Evolutionary conservation across 2,113 vertebrate species (phyloP).

Genomic region (Noturus placidus): DNA sequence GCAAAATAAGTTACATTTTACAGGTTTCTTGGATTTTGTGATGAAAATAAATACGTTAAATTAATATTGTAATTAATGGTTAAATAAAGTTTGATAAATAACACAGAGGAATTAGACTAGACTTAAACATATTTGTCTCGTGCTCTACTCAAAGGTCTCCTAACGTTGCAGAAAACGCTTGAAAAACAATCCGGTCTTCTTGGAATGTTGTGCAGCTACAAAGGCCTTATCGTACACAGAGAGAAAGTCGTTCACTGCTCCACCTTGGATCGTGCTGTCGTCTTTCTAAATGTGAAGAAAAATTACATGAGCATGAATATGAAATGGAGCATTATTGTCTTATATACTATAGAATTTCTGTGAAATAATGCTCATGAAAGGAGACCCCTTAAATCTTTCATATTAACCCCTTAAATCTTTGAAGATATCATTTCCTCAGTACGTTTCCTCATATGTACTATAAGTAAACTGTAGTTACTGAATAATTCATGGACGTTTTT

Average conservation of each 20-base stretch:
- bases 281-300: slow-evolving; percentile 35
- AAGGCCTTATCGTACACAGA: slow-evolving; percentile 5
- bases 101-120: background rate
- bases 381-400: no score
- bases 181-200: background rate
- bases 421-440: background rate
- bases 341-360: background rate
- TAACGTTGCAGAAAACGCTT: background rate
- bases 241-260: slow-evolving; percentile 41
- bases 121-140: background rate
- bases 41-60: slow-evolving; percentile 42
- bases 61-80: slow-evolving; percentile 18
- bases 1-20: slow-evolving; percentile 43
- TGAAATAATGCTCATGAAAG: background rate
- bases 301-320: background rate
- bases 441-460: no score
- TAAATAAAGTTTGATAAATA: slow-evolving; percentile 50
- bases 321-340: background rate
- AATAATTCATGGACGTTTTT: background rate
- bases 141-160: background rate
- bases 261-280: slow-evolving; percentile 22
- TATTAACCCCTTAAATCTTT: background rate
- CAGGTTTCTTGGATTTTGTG: background rate
- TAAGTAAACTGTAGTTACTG: background rate
- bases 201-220: background rate